phyloP scores from a whole-genome alignment of 1,140 invertebrate species.

The Aphelinus atriplicis region DNA sequence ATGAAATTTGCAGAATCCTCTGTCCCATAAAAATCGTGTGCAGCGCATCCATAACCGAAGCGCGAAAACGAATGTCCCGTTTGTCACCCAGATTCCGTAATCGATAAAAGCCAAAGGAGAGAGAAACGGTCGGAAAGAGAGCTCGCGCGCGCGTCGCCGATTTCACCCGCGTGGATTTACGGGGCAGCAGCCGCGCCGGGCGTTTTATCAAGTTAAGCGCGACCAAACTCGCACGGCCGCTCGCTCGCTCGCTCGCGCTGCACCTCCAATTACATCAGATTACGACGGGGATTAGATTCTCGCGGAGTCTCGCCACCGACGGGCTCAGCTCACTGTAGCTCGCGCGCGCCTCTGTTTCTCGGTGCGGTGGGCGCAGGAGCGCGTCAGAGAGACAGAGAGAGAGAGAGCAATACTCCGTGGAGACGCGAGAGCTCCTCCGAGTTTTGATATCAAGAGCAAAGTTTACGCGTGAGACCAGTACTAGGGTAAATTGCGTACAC shows the following conservation, averaged over 20 bases:
- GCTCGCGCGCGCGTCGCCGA: too few species aligned
- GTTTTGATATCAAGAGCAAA: constrained; percentile 31
- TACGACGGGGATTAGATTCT: constrained; percentile 41
- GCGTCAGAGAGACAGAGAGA: too few species aligned
- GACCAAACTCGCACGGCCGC: constrained; percentile 18
- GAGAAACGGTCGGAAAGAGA: too few species aligned
- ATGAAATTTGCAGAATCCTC: neutral
- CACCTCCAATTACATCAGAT: constrained; percentile 43
- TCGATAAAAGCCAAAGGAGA: too few species aligned
- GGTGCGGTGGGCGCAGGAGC: neutral
- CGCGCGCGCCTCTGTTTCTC: neutral
- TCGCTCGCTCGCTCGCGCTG: constrained; percentile 18
- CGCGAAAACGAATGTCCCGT: too few species aligned
- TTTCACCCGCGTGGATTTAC: neutral
- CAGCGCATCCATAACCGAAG: too few species aligned
- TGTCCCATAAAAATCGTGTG: neutral
- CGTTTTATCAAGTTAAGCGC: constrained; percentile 20
- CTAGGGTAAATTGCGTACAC: constrained; percentile 28
- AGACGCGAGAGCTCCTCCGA: constrained; percentile 6
- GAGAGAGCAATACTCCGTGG: constrained; percentile 16
- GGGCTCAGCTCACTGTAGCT: neutral
- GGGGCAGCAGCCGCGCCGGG: constrained; percentile 5
- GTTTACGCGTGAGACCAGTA: constrained; percentile 23
- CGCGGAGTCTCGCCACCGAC: neutral
- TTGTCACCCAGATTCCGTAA: too few species aligned